Evolutionary conservation across 1,140 invertebrate species (phyloP).

Genomic region (Formica selysi): DNA sequence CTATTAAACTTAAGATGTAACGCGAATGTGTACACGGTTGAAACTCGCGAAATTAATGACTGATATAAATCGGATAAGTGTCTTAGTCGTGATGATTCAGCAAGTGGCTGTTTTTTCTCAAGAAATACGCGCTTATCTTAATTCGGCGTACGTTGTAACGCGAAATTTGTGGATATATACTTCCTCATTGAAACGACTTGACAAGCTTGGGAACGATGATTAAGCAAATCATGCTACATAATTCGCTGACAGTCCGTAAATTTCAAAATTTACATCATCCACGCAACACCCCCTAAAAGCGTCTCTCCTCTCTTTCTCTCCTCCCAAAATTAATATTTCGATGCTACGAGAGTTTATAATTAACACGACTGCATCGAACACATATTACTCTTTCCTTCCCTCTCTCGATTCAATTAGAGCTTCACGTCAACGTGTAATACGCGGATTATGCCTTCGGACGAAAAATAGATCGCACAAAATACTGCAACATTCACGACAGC

Average conservation of each 20-base stretch:
- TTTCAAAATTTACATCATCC: constrained; percentile 33
- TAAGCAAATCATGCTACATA: not conserved
- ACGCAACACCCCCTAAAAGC: not conserved
- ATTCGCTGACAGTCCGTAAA: not conserved
- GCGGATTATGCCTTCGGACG: constrained; percentile 3
- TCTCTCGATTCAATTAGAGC: constrained; percentile 20
- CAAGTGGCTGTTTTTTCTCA: not conserved
- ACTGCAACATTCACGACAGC: constrained; percentile 21
- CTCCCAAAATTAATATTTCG: constrained; percentile 8
- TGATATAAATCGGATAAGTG: not conserved
- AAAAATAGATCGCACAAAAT: constrained; percentile 30
- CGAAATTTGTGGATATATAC: not conserved
- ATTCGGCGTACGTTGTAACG: not conserved
- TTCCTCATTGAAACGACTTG: not conserved
- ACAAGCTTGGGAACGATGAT: constrained; percentile 27
- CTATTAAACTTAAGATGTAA: not conserved
- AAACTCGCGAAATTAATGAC: not conserved
- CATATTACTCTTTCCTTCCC: not conserved
- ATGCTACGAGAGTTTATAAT: constrained; percentile 17
- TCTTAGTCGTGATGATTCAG: constrained; percentile 3
- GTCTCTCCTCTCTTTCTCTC: not conserved
- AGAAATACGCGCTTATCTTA: not conserved
- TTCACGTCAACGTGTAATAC: constrained; percentile 12
- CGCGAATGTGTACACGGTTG: not conserved
- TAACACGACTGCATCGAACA: not conserved